phyloP scores from a whole-genome alignment of 2,113 vertebrate genomes.

The Odocoileus hemionus region DNA sequence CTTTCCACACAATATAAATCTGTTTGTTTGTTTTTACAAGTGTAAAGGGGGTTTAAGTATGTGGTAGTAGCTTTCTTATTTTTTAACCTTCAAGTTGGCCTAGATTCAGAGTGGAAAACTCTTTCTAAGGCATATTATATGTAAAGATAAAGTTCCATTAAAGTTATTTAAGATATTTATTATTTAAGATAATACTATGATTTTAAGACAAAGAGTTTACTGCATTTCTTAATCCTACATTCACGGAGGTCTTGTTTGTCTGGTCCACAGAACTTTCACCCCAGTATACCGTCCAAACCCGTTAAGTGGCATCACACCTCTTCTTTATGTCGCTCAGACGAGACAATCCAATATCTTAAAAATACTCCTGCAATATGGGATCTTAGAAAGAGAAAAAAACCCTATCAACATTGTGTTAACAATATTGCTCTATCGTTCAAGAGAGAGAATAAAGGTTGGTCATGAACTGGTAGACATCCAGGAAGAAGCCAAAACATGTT shows the following conservation, averaged over 20 bases:
- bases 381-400: slow-evolving; percentile 71
- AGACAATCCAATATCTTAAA: slow-evolving; percentile 75
- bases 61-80: background rate
- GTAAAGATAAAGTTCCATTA: background rate
- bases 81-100: background rate
- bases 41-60: background rate
- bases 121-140: background rate
- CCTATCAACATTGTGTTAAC: slow-evolving; percentile 67
- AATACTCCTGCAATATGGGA: slow-evolving; percentile 74
- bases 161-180: background rate
- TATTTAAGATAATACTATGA: background rate
- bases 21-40: background rate
- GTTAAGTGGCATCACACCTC: slow-evolving; percentile 71
- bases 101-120: slow-evolving; percentile 20
- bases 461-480: slow-evolving; percentile 65
- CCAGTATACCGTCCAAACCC: slow-evolving; percentile 73
- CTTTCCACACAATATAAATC: background rate
- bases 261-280: slow-evolving; percentile 70
- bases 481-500: slow-evolving; percentile 73
- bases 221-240: background rate
- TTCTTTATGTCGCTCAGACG: slow-evolving; percentile 70
- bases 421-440: slow-evolving; percentile 70
- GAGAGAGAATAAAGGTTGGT: slow-evolving; percentile 68
- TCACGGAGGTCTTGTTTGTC: background rate
- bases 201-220: background rate